phyloP scores from a whole-genome alignment of 2,113 vertebrate species.

The Ceyx cyanopectus region DNA sequence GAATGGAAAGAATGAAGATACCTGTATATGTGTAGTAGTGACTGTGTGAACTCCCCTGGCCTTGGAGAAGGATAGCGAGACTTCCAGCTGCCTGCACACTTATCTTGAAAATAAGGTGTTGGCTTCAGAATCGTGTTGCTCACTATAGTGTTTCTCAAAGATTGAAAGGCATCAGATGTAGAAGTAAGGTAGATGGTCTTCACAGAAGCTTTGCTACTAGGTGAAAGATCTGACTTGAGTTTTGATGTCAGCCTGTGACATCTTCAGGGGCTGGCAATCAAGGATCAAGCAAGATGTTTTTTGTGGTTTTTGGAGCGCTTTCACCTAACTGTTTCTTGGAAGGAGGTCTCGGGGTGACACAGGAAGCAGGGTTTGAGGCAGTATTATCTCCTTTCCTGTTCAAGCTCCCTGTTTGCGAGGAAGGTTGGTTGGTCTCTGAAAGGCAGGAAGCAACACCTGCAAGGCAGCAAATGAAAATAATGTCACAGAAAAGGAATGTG shows the following conservation, averaged over 20 bases:
- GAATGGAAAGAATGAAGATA: neutral
- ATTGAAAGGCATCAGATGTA: neutral
- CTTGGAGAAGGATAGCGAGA: neutral
- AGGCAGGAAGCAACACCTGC: slow-evolving; percentile 58
- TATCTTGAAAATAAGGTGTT: neutral
- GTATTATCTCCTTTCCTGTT: slow-evolving; percentile 44
- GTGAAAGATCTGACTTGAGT: neutral
- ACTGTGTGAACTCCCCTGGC: neutral
- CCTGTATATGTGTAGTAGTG: fast-evolving
- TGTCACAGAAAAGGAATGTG: neutral
- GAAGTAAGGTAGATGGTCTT: slow-evolving; percentile 39
- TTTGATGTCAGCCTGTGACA: neutral
- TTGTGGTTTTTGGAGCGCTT: neutral
- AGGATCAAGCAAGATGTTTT: neutral
- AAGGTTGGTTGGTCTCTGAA: slow-evolving; percentile 35
- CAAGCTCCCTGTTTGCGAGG: slow-evolving; percentile 18
- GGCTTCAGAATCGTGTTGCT: neutral
- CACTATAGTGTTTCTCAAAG: neutral
- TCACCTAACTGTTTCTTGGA: neutral
- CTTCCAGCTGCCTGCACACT: neutral
- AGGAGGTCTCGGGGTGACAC: neutral
- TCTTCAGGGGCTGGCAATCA: neutral
- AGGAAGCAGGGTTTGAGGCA: neutral
- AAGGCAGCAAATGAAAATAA: slow-evolving; percentile 38
- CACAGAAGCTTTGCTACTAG: neutral